phyloP scores from a whole-genome alignment of 2,888 invertebrate species.

The Agriopis leucophaearia region DNA sequence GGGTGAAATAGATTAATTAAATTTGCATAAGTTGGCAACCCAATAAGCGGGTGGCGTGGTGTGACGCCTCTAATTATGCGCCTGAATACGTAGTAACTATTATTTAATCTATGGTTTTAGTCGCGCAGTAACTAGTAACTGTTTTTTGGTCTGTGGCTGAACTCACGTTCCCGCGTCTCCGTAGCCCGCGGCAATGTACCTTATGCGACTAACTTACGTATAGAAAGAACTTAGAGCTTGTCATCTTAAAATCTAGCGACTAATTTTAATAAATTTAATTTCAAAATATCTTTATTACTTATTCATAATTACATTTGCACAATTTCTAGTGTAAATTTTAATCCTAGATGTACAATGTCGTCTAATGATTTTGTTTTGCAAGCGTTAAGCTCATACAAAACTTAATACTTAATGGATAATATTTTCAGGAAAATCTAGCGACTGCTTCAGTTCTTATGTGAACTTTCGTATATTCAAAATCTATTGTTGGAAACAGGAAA shows the following conservation, averaged over 20 bases:
- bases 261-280: no score
- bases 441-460: neutral
- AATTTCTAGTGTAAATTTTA: no score
- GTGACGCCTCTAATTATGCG: slow-evolving; percentile 54
- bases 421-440: neutral
- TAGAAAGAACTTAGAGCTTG: neutral
- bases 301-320: no score
- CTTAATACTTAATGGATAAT: no score
- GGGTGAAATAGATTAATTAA: slow-evolving; percentile 83
- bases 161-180: neutral
- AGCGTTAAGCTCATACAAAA: no score
- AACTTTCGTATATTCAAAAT: neutral
- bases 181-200: neutral
- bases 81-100: slow-evolving; percentile 61
- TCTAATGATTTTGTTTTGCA: no score
- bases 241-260: neutral
- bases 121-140: no score
- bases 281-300: no score
- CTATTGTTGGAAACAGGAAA: no score
- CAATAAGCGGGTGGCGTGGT: slow-evolving; percentile 60
- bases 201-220: neutral
- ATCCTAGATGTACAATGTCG: no score
- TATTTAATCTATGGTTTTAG: neutral
- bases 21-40: slow-evolving; percentile 83
- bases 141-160: neutral